These are phyloP conservation scores for Orthosia cruda DNA, from an alignment of 2,888 invertebrate genomes.

Conservation along the genomic window DNA sequence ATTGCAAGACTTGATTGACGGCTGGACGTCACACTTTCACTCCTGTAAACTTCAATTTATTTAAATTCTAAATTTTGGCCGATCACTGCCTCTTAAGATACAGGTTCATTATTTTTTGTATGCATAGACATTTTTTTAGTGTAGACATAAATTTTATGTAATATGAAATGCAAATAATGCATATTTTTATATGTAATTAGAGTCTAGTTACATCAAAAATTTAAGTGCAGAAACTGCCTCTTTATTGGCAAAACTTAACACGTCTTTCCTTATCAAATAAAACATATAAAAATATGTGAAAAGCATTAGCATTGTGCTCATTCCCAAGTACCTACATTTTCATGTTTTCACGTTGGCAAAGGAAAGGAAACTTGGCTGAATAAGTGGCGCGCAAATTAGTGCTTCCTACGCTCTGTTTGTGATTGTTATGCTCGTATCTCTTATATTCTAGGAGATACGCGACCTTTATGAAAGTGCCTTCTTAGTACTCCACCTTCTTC, in stretches of 20 bases:
- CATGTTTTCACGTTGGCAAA: slow-evolving; percentile 13
- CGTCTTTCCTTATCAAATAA: background rate
- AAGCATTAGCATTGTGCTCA: slow-evolving; percentile 21
- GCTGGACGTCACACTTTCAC: too few relatives aligned
- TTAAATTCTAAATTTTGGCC: too few relatives aligned
- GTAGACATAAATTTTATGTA: too few relatives aligned
- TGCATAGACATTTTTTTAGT: too few relatives aligned
- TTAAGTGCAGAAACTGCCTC: background rate
- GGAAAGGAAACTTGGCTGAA: slow-evolving; percentile 8
- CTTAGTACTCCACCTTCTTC: background rate
- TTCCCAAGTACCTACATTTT: slow-evolving; percentile 3
- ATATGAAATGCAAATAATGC: too few relatives aligned
- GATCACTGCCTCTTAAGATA: too few relatives aligned
- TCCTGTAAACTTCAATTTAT: too few relatives aligned
- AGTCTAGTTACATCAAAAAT: too few relatives aligned
- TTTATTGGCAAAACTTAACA: too few relatives aligned
- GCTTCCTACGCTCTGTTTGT: slow-evolving; percentile 2
- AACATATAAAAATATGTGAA: slow-evolving; percentile 3
- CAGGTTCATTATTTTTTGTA: too few relatives aligned
- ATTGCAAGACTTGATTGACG: too few relatives aligned
- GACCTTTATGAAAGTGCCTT: slow-evolving; percentile 1
- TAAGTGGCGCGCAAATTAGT: slow-evolving; percentile 19
- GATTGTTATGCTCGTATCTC: background rate
- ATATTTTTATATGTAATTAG: too few relatives aligned
- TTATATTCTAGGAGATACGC: background rate